Evolutionary conservation across 1,140 invertebrate species (phyloP).

Genomic region (Chironomus striatipennis): DNA sequence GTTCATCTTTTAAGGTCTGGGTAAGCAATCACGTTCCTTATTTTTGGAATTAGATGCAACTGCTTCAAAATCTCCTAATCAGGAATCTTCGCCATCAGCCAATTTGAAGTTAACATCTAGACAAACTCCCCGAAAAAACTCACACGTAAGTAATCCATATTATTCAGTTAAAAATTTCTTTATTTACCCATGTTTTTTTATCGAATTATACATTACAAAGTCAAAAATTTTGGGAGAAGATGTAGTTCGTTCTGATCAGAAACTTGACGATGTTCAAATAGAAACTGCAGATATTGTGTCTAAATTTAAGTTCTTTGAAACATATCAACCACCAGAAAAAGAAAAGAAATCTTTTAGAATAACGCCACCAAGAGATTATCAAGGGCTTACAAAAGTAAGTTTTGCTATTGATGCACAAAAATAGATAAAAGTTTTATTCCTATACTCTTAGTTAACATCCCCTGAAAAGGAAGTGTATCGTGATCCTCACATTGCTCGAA

Average conservation of each 20-base stretch:
- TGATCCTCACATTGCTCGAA: conserved; percentile 65
- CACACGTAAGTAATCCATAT: conserved; percentile 32
- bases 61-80: conserved; percentile 39
- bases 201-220: background rate
- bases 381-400: conserved; percentile 50
- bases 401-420: conserved; percentile 24
- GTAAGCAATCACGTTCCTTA: conserved; percentile 74
- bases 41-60: conserved; percentile 78
- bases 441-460: conserved; percentile 45
- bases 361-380: conserved; percentile 66
- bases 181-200: too few relatives aligned
- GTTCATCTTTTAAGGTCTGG: too few relatives aligned
- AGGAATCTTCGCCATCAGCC: conserved; percentile 39
- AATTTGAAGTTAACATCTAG: conserved; percentile 37
- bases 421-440: conserved; percentile 25
- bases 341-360: conserved; percentile 69
- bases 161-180: background rate
- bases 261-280: conserved; percentile 64
- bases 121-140: conserved; percentile 15
- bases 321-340: conserved; percentile 63
- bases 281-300: conserved; percentile 72
- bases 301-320: conserved; percentile 87
- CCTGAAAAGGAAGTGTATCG: conserved; percentile 66
- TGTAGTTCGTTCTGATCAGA: conserved; percentile 60
- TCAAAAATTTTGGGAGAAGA: conserved; percentile 49